Conservation (phyloP, 2,888 invertebrate species). For the Tinea trinotella region DNA sequence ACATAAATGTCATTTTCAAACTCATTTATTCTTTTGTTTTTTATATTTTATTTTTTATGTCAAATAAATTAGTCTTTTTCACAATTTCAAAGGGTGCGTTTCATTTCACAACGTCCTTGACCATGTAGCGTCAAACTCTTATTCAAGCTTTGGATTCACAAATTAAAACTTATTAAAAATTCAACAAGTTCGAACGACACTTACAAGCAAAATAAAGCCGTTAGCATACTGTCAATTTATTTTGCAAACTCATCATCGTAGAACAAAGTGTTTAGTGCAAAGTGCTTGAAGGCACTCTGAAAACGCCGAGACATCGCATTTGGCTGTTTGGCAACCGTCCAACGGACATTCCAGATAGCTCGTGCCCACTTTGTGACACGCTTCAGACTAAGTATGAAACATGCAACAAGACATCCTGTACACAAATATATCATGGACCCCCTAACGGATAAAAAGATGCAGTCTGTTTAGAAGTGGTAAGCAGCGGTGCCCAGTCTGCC, state of each 20-base stretch:
- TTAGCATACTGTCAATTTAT: constrained; percentile 18
- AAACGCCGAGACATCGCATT: constrained; percentile 20
- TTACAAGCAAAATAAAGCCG: constrained; percentile 4
- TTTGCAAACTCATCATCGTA: constrained; percentile 20
- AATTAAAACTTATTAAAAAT: background rate
- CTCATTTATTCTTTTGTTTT: no score
- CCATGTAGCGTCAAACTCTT: no score
- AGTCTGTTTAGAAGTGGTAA: no score
- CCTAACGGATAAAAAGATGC: no score
- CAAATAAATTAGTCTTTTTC: no score
- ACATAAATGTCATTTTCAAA: no score
- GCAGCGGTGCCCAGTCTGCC: no score
- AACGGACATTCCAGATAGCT: constrained; percentile 36
- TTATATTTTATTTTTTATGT: no score
- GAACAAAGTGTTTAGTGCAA: constrained; percentile 19
- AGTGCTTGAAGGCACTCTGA: constrained; percentile 16
- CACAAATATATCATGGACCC: no score
- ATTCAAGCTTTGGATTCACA: no score
- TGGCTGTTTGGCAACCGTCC: constrained; percentile 19
- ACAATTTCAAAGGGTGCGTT: no score
- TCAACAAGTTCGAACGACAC: background rate
- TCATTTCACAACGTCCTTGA: no score
- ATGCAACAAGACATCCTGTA: constrained; percentile 13
- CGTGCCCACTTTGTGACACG: constrained; percentile 41
- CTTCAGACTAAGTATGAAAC: constrained; percentile 24